Evolutionary conservation across 2,888 invertebrate species (phyloP).

Genomic region (Rhogogaster chlorosoma): DNA sequence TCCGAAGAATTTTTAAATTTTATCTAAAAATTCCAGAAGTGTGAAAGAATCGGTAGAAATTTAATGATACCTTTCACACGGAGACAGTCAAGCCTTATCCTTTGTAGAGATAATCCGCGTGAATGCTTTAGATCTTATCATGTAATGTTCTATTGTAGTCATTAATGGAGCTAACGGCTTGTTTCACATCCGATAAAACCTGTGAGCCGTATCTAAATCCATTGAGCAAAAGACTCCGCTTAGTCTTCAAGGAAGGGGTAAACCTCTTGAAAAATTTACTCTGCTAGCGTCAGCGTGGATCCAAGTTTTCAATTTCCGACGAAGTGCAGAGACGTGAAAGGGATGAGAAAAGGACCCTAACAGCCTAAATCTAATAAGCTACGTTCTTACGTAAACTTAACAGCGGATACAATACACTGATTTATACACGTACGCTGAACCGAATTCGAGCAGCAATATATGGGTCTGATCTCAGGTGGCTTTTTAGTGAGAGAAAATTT

Average conservation of each 20-base stretch:
- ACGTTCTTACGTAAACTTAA: neutral
- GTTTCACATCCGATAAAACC: neutral
- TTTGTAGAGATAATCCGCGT: neutral
- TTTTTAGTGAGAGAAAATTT: neutral
- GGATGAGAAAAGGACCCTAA: neutral
- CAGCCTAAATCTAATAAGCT: neutral
- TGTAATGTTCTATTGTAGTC: neutral
- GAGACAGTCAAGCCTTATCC: neutral
- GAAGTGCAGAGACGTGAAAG: neutral
- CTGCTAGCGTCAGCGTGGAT: neutral
- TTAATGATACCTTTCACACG: neutral
- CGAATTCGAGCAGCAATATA: neutral
- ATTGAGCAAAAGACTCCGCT: neutral
- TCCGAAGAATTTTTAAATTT: neutral
- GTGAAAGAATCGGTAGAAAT: neutral
- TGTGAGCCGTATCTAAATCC: neutral
- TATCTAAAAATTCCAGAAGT: neutral
- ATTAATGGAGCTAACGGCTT: neutral
- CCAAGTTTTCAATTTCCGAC: neutral
- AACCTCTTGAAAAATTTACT: neutral
- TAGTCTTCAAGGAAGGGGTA: neutral
- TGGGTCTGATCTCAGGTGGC: neutral
- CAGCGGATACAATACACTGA: neutral
- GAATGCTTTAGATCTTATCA: neutral
- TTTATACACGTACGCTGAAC: neutral